Evolutionary conservation across 2,888 invertebrate species (phyloP).

Genomic region (Dynastes maya): DNA sequence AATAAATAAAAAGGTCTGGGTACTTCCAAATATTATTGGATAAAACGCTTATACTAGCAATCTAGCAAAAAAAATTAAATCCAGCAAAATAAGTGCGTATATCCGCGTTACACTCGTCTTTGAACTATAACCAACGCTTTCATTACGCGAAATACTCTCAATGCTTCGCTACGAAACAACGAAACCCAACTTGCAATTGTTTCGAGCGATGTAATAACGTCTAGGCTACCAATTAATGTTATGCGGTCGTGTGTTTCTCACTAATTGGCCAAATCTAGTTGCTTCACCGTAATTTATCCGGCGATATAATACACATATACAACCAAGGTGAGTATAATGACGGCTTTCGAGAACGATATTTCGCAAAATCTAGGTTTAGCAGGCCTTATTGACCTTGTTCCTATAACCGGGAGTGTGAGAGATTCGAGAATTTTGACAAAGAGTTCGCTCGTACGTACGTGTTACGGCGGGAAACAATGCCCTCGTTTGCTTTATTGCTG

Average conservation of each 20-base stretch:
- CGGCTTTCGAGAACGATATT: constrained; percentile 32
- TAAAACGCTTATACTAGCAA: no score
- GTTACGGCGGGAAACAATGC: constrained; percentile 1
- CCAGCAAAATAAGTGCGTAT: no score
- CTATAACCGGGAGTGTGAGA: constrained; percentile 24
- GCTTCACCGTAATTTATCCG: constrained; percentile 33
- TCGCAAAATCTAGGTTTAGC: constrained; percentile 19
- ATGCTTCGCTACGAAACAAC: not conserved
- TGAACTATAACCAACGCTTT: not conserved
- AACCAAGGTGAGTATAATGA: constrained; percentile 37
- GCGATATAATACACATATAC: not conserved
- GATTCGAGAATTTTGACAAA: constrained; percentile 20
- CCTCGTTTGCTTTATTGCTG: not conserved
- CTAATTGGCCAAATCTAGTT: constrained; percentile 28
- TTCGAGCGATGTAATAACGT: not conserved
- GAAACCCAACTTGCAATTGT: constrained; percentile 19
- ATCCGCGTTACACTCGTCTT: not conserved
- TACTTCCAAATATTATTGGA: no score
- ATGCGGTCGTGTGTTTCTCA: constrained; percentile 8
- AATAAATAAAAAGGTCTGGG: no score
- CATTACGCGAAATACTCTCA: not conserved
- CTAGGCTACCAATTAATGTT: constrained; percentile 24
- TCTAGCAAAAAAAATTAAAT: no score
- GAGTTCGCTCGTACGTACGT: not conserved
- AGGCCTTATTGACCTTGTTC: constrained; percentile 31